Base-by-base conservation (phyloP, 2,888 invertebrate genomes). In the Beris morrisii region DNA sequence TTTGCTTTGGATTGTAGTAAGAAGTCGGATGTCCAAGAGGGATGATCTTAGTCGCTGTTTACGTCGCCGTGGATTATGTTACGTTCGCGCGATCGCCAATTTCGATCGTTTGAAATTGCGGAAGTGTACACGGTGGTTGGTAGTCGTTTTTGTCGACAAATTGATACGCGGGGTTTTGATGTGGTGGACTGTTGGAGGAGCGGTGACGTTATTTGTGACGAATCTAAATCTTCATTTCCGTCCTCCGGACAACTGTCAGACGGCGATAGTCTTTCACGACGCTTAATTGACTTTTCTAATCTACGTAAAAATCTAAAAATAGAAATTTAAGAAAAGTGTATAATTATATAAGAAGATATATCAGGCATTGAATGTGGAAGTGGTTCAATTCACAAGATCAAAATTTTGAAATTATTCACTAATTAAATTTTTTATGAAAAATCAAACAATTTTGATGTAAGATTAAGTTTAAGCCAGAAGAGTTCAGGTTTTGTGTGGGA, bases 281-380 rank as follows among this genome's bases (percentile, higher is more conserved):
- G 84, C 79, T 88, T 88, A 72, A 90, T 81, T 75, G 89, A 90
- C 74, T 87, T 84, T 75, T 90, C 89, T 73, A 90, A 79, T 71
- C 90, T 84, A 72, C 88, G 83, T 65, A 90, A 82, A 79, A 90
- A 90, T 80, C 90, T 90, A 75, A 15, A 9, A 38, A 38, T 7
- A 63, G 54, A 43, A 59, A 46, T 38, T 38, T 5, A 38, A 38
- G 38, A 38, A 58, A 22, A 22, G 1, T 22, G 22, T 22, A 22
- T 22, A 22, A 22, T 22, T 22, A 22, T 3, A 22, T 22, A 22
- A 22, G 3, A 22, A 22, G 22, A 22, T 22, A 22, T 22, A 22
- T 22, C 3, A 22, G 22, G 22, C 22, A 22, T 22, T 22, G 22
- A 22, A 22, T 22, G 22, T 22, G 22, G 3, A 22, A 22, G 22